Base-by-base conservation (phyloP, 2,888 invertebrate species). In the Helleia helle region DNA sequence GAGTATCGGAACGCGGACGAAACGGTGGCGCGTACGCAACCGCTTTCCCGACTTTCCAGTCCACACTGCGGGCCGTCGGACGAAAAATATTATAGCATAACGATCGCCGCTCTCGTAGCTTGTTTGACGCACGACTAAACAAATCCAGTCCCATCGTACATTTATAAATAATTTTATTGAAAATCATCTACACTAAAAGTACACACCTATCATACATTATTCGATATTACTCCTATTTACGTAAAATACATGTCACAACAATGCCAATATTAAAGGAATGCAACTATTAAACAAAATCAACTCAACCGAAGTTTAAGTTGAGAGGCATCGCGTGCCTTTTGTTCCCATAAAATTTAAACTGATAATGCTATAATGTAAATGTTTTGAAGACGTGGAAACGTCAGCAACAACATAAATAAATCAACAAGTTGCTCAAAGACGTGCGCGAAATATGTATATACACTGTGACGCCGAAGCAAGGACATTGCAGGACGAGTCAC, bases 1-100 rank as follows among this genome's bases (percentile, higher is more conserved):
- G 62, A 59, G 59, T 62, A 60, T 60, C 58, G 72, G 73, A 75
- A 73, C 73, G 76, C 74, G 74, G 70, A 71, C 66, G 63, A 62
- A 57, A 46, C 52, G 52, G 50, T 49, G 54, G 50, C 51, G 61
- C 62, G 66, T 60, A 62, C 58, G 61, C 58, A 54, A 52, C 39
- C 54, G 56, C 76, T 76, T 77, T 80, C 74, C 77, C 75, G 71
- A 73, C 74, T 77, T 79, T 77, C 74, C 74, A 65, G 62, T 54
- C 51, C 50, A 46, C 52, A 52, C 58, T 59, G 61, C 56, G 58
- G 53, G 58, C 51, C 49, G 55, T 41, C 46, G 45, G 46, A 47
- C 51, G 44, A 55, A 54, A 55, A 49, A 46, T 45, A n/a, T n/a
- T n/a, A 43, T 44, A 49, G 41, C 31, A 34, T 44, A 42, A 37